Evolutionary conservation across 2,113 vertebrate genomes (phyloP), one percentile per base, ranked within the genome.

Genomic region (Actinemys pallida): DNA sequence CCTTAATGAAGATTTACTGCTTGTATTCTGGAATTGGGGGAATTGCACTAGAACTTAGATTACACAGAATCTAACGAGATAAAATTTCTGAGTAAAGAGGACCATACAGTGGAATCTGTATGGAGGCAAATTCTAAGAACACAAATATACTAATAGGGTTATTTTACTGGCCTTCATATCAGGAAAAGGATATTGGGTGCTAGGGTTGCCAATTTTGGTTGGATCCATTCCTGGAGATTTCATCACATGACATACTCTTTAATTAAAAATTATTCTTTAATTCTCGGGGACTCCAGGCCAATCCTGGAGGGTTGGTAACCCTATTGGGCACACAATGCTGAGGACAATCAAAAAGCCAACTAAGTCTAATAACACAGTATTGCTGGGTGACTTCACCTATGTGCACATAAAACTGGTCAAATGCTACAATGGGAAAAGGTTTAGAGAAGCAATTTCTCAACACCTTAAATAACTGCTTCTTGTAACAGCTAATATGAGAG

Each of bases 181-280:
- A 94, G 94, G 94, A 94, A 93, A 96, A 96, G 93, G 94, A 94
- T 95, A 89, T 97, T 94, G 81, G 75, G 90, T 54, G 53, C 20
- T 22, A 54, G 52, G 52, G 52, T 53, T 53, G 19, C 19, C 53
- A 54, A 16, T 54, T 54, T 54, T 22, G 53, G 53, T 54, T 54
- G 53, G 8, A 54, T 8, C 7, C 22, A 54, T 54, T 22, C 20
- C 53, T 54, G 19, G 53, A 22, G 53, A 54, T 54, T 54, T 54
- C 20, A 54, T 54, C 53, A 54, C 53, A 54, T 54, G 53, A 54
- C 20, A 54, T 54, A 20, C 22, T 54, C 53, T 54, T 54, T 54
- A 54, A 54, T 54, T 22, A 54, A 54, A 54, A 20, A 54, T 54
- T 54, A 54, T 22, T 54, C 53, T 54, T 22, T 54, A 54, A 54